phyloP scores from a whole-genome alignment of 64 coral and sea anemone species.

The Astreopora myriophthalma region DNA sequence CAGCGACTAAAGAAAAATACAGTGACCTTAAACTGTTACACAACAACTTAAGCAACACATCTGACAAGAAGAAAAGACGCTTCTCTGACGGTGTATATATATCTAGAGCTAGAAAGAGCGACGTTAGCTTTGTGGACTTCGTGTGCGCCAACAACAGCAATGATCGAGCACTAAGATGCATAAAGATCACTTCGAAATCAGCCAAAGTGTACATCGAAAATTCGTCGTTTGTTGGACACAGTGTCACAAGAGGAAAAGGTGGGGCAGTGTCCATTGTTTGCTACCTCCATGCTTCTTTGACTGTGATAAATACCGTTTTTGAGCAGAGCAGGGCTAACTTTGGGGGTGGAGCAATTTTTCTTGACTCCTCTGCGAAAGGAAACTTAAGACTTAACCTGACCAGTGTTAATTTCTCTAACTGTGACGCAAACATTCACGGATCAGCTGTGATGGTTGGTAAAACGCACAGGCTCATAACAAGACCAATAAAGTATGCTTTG shows the following conservation, averaged over 20 bases:
- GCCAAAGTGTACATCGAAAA: background rate
- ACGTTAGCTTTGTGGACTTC: background rate
- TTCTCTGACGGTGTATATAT: slow-evolving; percentile 10
- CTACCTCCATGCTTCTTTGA: background rate
- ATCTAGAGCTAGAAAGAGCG: background rate
- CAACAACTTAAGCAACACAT: background rate
- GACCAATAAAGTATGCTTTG: background rate
- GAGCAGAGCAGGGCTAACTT: background rate
- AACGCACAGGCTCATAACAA: background rate
- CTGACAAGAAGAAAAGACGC: background rate
- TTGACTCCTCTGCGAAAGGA: background rate
- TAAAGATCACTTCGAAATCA: background rate
- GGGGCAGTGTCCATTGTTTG: background rate
- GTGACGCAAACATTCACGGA: background rate
- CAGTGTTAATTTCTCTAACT: background rate
- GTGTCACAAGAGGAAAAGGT: background rate
- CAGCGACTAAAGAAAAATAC: background rate
- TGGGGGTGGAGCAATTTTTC: background rate
- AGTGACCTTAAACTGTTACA: background rate
- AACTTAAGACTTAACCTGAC: slow-evolving; percentile 3
- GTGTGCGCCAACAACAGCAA: slow-evolving; percentile 21
- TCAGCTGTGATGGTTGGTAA: slow-evolving; percentile 9
- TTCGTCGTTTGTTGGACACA: background rate
- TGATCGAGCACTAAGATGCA: background rate
- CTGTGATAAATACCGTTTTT: background rate